These are phyloP conservation scores for Rhinoraja longicauda DNA, from an alignment of 2,797 vertebrate species.

Conservation along the genomic window DNA sequence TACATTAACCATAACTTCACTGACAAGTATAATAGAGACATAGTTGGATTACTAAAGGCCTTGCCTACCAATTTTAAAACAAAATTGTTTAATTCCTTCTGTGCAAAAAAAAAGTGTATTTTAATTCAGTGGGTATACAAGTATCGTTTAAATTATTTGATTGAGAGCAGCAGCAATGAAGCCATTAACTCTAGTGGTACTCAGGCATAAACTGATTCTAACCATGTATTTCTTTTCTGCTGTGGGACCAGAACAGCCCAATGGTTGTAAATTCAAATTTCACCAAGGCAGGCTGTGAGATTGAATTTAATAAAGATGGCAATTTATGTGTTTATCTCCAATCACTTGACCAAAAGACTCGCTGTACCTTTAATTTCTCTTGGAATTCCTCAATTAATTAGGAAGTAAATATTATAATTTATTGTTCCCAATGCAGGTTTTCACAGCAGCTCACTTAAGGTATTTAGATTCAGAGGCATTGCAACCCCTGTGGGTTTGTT, in stretches of 20 bases:
- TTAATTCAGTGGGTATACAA: not conserved
- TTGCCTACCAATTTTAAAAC: not conserved
- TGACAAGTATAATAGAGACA: not conserved
- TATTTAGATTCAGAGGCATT: not conserved
- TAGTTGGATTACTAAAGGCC: not conserved
- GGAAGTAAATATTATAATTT: not conserved
- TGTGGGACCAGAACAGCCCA: not conserved
- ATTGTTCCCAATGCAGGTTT: not conserved
- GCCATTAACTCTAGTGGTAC: not conserved
- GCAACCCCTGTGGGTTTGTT: not conserved
- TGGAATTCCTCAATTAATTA: not conserved
- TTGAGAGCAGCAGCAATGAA: not conserved
- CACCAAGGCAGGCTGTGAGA: not conserved
- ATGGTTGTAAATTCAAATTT: not conserved
- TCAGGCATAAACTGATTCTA: not conserved
- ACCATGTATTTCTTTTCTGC: not conserved
- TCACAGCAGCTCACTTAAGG: not conserved
- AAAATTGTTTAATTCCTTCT: not conserved
- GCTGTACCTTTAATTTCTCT: not conserved
- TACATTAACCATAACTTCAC: not conserved
- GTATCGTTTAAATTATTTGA: not conserved
- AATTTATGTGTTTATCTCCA: not conserved
- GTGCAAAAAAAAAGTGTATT: not conserved
- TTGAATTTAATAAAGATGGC: not conserved
- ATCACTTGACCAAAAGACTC: not conserved